Conservation (phyloP, 2,113 vertebrate genomes). For the Thalassarche chlororhynchos region DNA sequence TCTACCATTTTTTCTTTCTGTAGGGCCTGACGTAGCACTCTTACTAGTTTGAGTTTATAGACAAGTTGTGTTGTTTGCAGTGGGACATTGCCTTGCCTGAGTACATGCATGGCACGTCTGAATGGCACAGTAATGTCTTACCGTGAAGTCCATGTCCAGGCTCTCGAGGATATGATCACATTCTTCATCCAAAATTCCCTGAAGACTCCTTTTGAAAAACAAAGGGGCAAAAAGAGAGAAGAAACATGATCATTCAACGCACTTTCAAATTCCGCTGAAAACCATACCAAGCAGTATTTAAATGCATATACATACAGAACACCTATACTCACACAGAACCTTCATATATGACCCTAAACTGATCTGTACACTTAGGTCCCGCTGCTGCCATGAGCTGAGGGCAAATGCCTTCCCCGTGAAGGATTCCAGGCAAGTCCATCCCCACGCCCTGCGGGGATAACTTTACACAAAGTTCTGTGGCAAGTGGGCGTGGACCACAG, state of each 20-base stretch:
- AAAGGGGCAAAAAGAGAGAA: not conserved
- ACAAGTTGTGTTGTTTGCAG: not conserved
- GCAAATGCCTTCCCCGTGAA: not conserved
- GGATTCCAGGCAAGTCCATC: not conserved
- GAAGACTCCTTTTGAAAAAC: conserved; percentile 25
- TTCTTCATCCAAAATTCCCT: conserved; percentile 46
- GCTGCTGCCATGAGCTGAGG: not conserved
- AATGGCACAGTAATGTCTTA: conserved; percentile 20
- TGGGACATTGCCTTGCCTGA: not conserved
- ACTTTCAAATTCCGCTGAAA: not conserved
- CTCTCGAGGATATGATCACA: conserved; percentile 6
- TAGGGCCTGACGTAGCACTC: not conserved
- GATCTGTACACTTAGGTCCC: not conserved
- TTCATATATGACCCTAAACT: not conserved
- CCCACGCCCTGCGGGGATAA: not conserved
- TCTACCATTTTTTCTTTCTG: not conserved
- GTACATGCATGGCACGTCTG: too few relatives aligned
- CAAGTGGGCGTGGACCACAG: not conserved
- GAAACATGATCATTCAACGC: not conserved
- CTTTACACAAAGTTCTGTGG: not conserved
- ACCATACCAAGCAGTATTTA: not conserved
- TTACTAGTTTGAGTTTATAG: not conserved
- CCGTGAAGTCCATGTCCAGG: conserved; percentile 62
- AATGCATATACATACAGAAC: not conserved
- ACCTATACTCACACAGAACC: not conserved